These are phyloP conservation scores for Pteruthius melanotis DNA, from an alignment of 2,113 vertebrate genomes.

Conservation along the genomic window DNA sequence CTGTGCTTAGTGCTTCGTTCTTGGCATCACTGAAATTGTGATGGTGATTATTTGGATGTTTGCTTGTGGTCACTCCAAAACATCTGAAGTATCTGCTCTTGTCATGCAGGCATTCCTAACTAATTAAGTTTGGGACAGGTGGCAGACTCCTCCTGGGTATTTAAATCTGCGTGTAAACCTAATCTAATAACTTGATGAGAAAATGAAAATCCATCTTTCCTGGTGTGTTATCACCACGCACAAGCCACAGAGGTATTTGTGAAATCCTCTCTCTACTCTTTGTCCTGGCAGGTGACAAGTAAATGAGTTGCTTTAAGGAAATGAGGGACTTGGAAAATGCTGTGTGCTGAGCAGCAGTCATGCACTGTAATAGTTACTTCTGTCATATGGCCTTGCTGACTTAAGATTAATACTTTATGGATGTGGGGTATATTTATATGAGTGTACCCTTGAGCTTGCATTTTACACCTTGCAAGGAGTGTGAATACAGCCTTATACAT, in stretches of 20 bases:
- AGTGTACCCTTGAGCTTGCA: neutral
- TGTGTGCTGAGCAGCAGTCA: neutral
- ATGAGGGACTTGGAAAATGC: neutral
- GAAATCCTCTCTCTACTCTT: neutral
- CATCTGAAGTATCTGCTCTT: constrained; percentile 27
- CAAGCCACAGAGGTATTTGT: neutral
- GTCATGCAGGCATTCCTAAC: neutral
- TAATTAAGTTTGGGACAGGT: constrained; percentile 59
- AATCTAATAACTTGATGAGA: constrained; percentile 34
- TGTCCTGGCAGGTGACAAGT: neutral
- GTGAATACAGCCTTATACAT: neutral
- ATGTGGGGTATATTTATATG: neutral
- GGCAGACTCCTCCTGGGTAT: constrained; percentile 21
- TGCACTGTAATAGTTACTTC: constrained; percentile 11
- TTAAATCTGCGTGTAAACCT: constrained; percentile 32
- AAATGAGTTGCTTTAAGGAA: constrained; percentile 26
- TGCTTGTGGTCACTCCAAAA: constrained; percentile 12
- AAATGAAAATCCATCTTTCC: constrained; percentile 42
- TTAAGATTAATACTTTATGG: constrained; percentile 44
- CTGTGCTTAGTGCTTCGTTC: neutral
- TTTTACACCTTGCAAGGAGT: neutral
- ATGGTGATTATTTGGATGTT: constrained; percentile 37
- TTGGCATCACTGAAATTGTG: constrained; percentile 16
- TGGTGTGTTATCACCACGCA: neutral
- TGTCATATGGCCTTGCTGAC: neutral